Conservation (phyloP, 2,888 invertebrate genomes). For the Congeria kusceri region DNA sequence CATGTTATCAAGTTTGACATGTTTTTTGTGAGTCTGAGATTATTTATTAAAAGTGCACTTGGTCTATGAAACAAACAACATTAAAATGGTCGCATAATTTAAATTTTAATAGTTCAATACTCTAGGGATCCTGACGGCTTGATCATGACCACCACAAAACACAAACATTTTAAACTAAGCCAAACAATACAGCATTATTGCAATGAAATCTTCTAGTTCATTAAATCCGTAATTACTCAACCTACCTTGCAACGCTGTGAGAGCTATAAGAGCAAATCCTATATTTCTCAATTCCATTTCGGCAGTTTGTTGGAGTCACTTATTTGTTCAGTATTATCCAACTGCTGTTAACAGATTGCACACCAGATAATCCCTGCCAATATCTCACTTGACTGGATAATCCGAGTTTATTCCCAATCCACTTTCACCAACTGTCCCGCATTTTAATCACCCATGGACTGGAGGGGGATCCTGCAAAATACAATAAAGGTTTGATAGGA, state of each 20-base stretch:
- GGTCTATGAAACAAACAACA: too few species aligned
- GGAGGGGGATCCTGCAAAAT: slow-evolving; percentile 23
- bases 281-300: slow-evolving; percentile 56
- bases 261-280: slow-evolving; percentile 56
- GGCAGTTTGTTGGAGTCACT: slow-evolving; percentile 14
- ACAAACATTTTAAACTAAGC: too few species aligned
- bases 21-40: too few species aligned
- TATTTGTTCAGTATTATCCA: slow-evolving; percentile 6
- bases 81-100: too few species aligned
- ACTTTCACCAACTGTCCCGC: slow-evolving; percentile 6
- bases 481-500: slow-evolving; percentile 1
- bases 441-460: slow-evolving; percentile 14
- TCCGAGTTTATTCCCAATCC: slow-evolving; percentile 13
- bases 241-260: slow-evolving; percentile 54
- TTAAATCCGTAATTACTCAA: neutral
- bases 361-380: slow-evolving; percentile 24
- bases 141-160: too few species aligned
- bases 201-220: too few species aligned
- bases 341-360: neutral
- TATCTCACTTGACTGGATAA: slow-evolving; percentile 27
- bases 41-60: too few species aligned
- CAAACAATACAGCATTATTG: too few species aligned
- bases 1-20: too few species aligned
- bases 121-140: too few species aligned
- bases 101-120: too few species aligned